Evolutionary conservation across 2,113 vertebrate genomes (phyloP), one percentile per base, ranked within the genome.

Genomic region (Myotis davidii): DNA sequence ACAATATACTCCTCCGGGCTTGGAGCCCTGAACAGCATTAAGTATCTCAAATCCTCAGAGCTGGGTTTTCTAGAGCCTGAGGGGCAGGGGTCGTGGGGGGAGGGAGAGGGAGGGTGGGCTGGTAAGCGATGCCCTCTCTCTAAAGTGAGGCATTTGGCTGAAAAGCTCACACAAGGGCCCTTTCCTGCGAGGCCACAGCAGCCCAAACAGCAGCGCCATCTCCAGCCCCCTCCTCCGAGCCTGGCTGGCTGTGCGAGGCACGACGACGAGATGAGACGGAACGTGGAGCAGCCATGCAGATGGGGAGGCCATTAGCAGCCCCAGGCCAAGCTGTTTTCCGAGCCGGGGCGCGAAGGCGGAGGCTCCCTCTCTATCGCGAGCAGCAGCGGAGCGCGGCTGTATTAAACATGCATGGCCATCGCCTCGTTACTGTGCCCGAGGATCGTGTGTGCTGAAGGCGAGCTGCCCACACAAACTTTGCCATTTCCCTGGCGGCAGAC

Each of bases 291-390:
- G 73, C n/a, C 13, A 0, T 39, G 34, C 37, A 16, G 65, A 65
- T 11, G 20, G 0, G 14, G 7, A 4, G 11, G 70, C 93, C 69
- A 34, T 82, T 61, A 64, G 52, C 59, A 29, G 74, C n/a, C 42
- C 89, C 52, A 18, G 65, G 7, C 2, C 0, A 7, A 64, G 39
- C 69, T 4, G 2, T 34, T 18, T 52, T 39, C 70, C n/a, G 67
- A 54, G 48, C 48, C 17, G 7, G 0, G 0, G 52, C 1, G 0
- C 29, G 0, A 2, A 42, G 50, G 9, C 0, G 0, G 25, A 56
- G 2, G 48, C 70, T 56, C n/a, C 56, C 69, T 29, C 85, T 34
- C 39, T 0, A 1, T 42, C 12, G 65, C 4, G 1, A 48, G 94
- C 85, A 2, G 87, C 29, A 0, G 20, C 0, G 4, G 42, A 61